Conservation (phyloP, 1,140 invertebrate genomes). For the Pissodes strobi region DNA sequence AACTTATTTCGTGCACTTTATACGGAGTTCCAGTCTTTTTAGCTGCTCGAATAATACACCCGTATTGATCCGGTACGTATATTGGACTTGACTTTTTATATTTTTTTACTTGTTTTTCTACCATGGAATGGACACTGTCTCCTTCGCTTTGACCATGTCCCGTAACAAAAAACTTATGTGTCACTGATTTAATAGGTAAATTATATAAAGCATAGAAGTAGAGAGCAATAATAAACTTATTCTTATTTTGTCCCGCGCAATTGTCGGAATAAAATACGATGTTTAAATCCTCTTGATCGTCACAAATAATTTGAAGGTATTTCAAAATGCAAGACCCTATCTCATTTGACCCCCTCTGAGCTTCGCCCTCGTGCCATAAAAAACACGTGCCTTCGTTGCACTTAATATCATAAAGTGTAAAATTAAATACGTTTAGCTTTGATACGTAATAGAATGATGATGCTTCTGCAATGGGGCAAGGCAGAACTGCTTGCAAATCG, state of each 20-base stretch:
- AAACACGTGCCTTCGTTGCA: background rate
- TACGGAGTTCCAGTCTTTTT: no score
- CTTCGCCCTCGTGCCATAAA: background rate
- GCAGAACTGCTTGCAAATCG: no score
- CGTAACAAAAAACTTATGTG: no score
- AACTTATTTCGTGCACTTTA: no score
- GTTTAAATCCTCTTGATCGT: no score
- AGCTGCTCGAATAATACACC: no score
- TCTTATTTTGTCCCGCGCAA: conserved; percentile 1
- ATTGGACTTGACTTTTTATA: background rate
- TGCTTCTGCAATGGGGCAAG: no score
- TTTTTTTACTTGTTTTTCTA: background rate
- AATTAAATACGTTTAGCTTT: background rate
- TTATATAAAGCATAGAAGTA: background rate
- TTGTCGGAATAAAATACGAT: conserved; percentile 4
- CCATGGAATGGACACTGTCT: no score
- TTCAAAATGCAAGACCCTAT: background rate
- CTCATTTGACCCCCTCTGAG: background rate
- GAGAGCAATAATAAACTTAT: background rate
- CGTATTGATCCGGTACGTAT: no score
- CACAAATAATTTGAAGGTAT: no score
- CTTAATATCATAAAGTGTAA: background rate
- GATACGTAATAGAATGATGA: no score
- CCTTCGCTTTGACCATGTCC: background rate
- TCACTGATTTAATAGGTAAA: background rate